These are phyloP conservation scores for Icerya purchasi DNA, from an alignment of 2,888 invertebrate genomes.

Conservation along the genomic window DNA sequence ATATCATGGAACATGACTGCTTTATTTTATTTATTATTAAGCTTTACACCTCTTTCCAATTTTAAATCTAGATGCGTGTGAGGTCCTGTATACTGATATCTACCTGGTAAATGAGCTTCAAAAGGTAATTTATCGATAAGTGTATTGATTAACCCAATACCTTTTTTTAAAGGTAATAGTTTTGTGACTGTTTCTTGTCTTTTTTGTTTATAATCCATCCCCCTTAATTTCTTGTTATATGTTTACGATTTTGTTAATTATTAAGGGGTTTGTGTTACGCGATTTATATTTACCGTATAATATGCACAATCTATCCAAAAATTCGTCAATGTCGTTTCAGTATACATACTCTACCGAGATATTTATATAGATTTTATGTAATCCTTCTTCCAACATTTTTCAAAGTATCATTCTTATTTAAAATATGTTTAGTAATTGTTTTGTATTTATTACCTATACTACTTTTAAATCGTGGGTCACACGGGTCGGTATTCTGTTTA, in stretches of 20 bases:
- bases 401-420: background rate
- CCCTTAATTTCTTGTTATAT: background rate
- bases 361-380: background rate
- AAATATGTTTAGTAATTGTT: background rate
- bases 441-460: background rate
- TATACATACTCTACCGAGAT: background rate
- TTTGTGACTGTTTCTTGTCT: background rate
- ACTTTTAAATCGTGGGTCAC: background rate
- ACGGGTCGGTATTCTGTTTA: background rate
- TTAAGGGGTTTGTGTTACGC: background rate
- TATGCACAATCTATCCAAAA: background rate
- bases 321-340: background rate
- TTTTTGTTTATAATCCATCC: background rate
- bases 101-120: background rate
- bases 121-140: background rate
- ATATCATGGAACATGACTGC: slow-evolving; percentile 21
- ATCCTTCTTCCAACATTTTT: background rate
- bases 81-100: background rate
- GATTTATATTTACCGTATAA: background rate
- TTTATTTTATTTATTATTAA: background rate
- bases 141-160: background rate
- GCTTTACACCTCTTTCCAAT: background rate
- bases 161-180: background rate
- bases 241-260: background rate
- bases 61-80: background rate